These are phyloP conservation scores for Apamea anceps DNA, from an alignment of 2,888 invertebrate genomes.

Conservation along the genomic window DNA sequence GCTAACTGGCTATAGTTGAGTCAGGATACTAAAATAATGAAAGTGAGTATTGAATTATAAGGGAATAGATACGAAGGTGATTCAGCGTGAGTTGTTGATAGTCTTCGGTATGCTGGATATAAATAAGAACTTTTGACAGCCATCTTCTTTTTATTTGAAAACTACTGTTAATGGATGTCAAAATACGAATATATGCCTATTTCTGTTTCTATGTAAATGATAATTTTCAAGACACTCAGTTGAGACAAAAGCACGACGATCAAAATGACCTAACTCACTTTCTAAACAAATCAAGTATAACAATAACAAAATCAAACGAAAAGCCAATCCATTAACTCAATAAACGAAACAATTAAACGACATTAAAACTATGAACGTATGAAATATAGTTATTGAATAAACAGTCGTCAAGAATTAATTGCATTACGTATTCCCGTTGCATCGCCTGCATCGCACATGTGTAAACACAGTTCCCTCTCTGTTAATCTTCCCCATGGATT, in stretches of 20 bases:
- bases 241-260: too few species aligned
- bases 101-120: neutral
- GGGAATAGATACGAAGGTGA: conserved; percentile 18
- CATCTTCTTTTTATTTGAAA: neutral
- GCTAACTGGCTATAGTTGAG: conserved; percentile 30
- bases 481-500: conserved; percentile 86
- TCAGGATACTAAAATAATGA: conserved; percentile 40
- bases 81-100: conserved; percentile 9
- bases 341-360: conserved; percentile 70
- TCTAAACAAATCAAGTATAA: conserved; percentile 1
- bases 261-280: neutral
- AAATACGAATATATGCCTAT: neutral
- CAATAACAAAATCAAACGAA: conserved; percentile 43
- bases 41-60: conserved; percentile 6
- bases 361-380: conserved; percentile 74
- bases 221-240: too few species aligned
- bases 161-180: neutral
- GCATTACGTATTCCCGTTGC: conserved; percentile 79
- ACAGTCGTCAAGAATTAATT: conserved; percentile 82
- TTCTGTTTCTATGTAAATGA: neutral
- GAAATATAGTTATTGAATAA: conserved; percentile 78
- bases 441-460: conserved; percentile 77
- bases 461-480: conserved; percentile 81
- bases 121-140: neutral
- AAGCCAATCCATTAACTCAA: conserved; percentile 60